A percentile compares a stretch with the other conserved stretches of the same genome.
These are phyloP conservation scores for Nautilus pompilius DNA, from an alignment of 1,140 invertebrate species.

Conservation along the genomic window DNA sequence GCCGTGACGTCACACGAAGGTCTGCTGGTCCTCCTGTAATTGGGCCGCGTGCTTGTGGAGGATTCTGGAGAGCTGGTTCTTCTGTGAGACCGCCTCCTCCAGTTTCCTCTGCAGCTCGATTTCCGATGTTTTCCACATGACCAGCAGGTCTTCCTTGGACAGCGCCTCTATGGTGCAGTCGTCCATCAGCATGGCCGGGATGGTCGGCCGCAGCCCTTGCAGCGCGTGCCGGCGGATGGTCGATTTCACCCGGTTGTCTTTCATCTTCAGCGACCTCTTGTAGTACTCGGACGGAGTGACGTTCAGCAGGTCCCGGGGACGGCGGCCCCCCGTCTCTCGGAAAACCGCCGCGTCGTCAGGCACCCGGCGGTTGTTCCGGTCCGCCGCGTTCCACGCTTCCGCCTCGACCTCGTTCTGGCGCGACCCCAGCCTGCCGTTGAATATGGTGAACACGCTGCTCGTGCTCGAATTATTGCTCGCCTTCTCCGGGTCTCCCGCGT, in stretches of 20 bases:
- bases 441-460: not conserved
- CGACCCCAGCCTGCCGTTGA: no score
- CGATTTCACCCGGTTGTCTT: conserved; percentile 46
- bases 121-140: conserved; percentile 46
- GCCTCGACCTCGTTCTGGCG: no score
- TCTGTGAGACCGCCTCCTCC: conserved; percentile 23
- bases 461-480: not conserved
- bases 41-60: not conserved
- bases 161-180: conserved; percentile 41
- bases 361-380: no score
- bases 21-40: no score
- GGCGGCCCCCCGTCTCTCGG: not conserved
- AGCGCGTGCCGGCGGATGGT: conserved; percentile 36
- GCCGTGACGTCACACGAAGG: no score
- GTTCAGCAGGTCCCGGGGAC: not conserved
- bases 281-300: conserved; percentile 9
- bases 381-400: no score
- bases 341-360: not conserved
- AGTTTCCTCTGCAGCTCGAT: conserved; percentile 39
- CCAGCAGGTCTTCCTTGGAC: conserved; percentile 43
- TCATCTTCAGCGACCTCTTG: conserved; percentile 15
- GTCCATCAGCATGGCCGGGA: conserved; percentile 28
- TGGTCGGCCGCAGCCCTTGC: conserved; percentile 24
- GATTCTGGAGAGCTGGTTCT: conserved; percentile 17
- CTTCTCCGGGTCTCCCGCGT: not conserved